Base-by-base conservation (phyloP, 2,113 vertebrate genomes). In the Cariama cristata region DNA sequence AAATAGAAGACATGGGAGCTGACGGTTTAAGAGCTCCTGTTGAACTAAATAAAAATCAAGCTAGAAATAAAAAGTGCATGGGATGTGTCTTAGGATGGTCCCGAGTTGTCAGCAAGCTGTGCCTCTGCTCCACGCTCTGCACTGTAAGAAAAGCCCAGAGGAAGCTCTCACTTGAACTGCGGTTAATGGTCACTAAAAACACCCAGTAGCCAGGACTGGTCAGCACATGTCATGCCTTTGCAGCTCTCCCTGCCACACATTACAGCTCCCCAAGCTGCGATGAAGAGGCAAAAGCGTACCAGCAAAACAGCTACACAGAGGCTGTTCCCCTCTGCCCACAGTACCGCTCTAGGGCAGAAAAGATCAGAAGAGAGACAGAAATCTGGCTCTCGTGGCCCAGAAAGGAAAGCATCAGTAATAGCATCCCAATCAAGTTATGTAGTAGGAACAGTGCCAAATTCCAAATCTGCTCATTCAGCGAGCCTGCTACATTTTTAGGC, bases 381-480 rank as follows among this genome's bases (percentile, higher is more conserved):
- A 91, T 76, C 52, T 89, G 91, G 80, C 77, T 88, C 27, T 49
- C 1, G 3, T 60, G 64, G 64, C 77, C 69, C 73, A 75, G 80
- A 85, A 93, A 75, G 33, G 28, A 60, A 91, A 66, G 56, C 14
- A 1, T 35, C 11, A 1, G 64, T 75, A 91, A 89, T 3, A 91
- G 93, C 60, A 88, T 88, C 93, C 73, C 89, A 79, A 4, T 60
- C 35, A 64, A 97, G 80, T 91, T 69, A 32, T 67, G 69, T 60
- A 90, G 92, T 82, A 95, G 96, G 87, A 97, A 93, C 53, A 21
- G 58, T 93, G 97, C 95, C 96, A 97, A 85, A 76, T 76, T 93
- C 93, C 90, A 97, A 95, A 97, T 95, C 96, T 96, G 93, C 95
- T 95, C 96, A 88, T 95, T 97, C 96, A 96, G 89, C 2, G 3